Conservation (phyloP, 2,113 vertebrate species). For the Paradoxurus hermaphroditus region DNA sequence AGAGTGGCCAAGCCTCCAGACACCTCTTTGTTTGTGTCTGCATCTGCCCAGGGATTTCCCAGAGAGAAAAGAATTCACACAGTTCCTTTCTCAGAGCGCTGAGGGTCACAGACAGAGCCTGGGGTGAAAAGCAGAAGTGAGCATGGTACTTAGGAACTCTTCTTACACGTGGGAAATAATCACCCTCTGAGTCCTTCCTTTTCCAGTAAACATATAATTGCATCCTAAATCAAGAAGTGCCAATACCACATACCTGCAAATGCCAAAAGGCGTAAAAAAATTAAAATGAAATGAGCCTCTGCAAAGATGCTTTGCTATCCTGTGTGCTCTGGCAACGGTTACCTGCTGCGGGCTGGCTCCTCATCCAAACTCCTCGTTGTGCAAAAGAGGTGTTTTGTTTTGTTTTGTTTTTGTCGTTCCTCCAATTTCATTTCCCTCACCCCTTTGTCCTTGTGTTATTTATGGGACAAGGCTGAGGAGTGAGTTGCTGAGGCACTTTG, state of each 20-base stretch:
- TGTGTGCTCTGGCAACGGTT: accelerated
- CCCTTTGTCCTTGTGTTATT: conserved; percentile 51
- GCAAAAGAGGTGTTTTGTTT: not conserved
- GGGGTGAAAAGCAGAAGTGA: not conserved
- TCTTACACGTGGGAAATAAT: not conserved
- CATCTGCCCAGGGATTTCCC: not conserved
- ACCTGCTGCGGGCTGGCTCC: not conserved
- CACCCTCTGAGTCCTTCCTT: not conserved
- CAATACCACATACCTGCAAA: not conserved
- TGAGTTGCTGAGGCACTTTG: not conserved
- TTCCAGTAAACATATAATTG: not conserved
- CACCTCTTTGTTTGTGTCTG: not conserved
- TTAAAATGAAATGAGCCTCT: not conserved
- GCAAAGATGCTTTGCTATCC: not conserved
- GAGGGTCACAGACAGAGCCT: not conserved
- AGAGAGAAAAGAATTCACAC: not conserved
- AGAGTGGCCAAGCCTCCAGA: not conserved
- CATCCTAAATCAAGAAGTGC: not conserved
- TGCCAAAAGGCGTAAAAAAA: not conserved
- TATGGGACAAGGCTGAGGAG: conserved; percentile 13
- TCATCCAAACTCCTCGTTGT: not conserved
- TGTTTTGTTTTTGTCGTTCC: no score
- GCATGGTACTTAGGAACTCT: not conserved
- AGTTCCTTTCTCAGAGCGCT: not conserved
- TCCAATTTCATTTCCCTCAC: not conserved